These are phyloP conservation scores for Clepsis dumicolana DNA, from an alignment of 2,888 invertebrate genomes.

Conservation along the genomic window DNA sequence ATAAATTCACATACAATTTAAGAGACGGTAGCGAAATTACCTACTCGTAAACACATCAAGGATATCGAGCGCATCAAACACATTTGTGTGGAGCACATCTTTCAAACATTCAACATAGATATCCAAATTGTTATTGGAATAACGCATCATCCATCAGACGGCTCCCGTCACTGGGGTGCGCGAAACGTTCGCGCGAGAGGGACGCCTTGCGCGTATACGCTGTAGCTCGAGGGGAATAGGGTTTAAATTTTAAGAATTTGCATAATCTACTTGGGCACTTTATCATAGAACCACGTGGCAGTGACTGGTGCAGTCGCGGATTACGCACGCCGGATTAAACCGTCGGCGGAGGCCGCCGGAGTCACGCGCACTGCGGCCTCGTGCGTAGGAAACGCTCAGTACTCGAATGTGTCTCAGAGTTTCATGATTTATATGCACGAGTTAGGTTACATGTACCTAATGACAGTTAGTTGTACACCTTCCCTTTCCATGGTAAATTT, in stretches of 20 bases:
- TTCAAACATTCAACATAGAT: constrained; percentile 81
- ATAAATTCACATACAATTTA: constrained; percentile 6
- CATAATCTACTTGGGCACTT: constrained; percentile 85
- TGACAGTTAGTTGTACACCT: constrained; percentile 7
- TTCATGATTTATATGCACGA: constrained; percentile 32
- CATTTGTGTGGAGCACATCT: constrained; percentile 56
- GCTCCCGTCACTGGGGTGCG: constrained; percentile 77
- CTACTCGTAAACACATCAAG: constrained; percentile 42
- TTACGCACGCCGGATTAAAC: constrained; percentile 79
- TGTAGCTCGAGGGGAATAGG: constrained; percentile 63
- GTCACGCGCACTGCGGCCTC: constrained; percentile 55
- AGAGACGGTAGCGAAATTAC: constrained; percentile 38
- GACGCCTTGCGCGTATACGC: constrained; percentile 54
- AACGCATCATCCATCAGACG: constrained; percentile 85
- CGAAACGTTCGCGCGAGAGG: constrained; percentile 62
- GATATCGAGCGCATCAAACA: constrained; percentile 48
- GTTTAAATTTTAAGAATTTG: constrained; percentile 81
- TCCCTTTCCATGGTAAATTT: background rate
- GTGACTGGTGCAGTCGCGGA: constrained; percentile 85
- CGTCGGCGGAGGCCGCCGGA: constrained; percentile 61
- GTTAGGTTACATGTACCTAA: constrained; percentile 29
- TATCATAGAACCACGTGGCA: constrained; percentile 86
- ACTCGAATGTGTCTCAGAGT: constrained; percentile 21
- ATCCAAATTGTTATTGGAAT: constrained; percentile 85
- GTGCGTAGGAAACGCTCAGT: constrained; percentile 13